A percentile compares a stretch with the other conserved stretches of the same genome.
Conservation (phyloP, 2,113 vertebrate species). For the Trogon surrucura region DNA sequence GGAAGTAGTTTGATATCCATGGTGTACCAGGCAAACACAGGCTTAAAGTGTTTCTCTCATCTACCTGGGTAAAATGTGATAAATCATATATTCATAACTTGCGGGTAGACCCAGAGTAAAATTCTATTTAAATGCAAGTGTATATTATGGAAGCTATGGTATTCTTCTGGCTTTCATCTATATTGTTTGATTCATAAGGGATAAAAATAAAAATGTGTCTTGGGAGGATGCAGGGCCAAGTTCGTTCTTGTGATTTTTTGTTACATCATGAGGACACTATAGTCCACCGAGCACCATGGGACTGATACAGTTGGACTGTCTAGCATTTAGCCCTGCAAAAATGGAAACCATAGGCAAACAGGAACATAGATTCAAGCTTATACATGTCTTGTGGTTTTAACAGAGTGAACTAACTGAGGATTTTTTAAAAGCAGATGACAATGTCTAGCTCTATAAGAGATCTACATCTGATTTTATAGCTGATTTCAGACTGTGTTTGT, state of each 20-base stretch:
- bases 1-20: neutral
- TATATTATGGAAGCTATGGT: neutral
- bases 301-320: neutral
- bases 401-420: neutral
- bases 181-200: neutral
- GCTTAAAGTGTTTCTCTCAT: neutral
- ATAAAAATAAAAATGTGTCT: neutral
- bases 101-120: neutral
- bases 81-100: neutral
- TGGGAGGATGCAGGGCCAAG: neutral
- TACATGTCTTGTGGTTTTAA: neutral
- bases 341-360: neutral
- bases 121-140: neutral
- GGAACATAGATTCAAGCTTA: neutral
- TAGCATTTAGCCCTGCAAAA: neutral
- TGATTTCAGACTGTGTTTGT: neutral
- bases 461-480: neutral
- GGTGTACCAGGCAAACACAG: neutral
- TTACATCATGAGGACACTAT: neutral
- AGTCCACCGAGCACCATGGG: neutral
- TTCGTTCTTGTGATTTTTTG: neutral
- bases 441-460: neutral
- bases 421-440: neutral
- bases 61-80: neutral
- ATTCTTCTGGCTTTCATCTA: neutral